Base-by-base conservation (phyloP, 1,140 invertebrate genomes). In the Diprion similis region DNA sequence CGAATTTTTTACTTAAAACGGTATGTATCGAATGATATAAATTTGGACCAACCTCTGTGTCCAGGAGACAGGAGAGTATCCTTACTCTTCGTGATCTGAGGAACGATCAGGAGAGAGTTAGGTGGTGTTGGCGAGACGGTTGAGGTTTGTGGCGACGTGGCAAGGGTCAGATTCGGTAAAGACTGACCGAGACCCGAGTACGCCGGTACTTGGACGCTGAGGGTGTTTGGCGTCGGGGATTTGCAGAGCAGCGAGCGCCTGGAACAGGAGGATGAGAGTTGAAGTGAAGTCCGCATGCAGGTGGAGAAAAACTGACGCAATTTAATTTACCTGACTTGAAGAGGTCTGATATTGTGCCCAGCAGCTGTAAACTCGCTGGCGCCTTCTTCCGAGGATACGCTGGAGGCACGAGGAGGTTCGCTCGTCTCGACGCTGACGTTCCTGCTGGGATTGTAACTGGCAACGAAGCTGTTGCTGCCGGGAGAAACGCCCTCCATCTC, bases 131-230 rank as follows among this genome's bases (percentile, higher is more conserved):
- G 82, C 9, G 89, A 86, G 24, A 88, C 82, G 46, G 85, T 85
- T 24, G 89, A 87, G 8, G 87, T 87, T 75, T 87, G 86, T 11
- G 88, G 86, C 71, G 89, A 88, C 7, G 89, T 88, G 19, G 87
- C 89, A 69, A 91, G 81, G 18, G 90, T 92, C 70, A 95, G 82
- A 80, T 95, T 94, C 46, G 94, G 93, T 78, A 95, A 84, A 73
- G 93, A 94, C 83, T 94, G 93, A 24, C 93, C 93, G 70, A 94
- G 84, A 76, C 82, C 85, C 68, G 90, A 90, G 75, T 90, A 91
- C 13, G 90, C 85, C 46, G 91, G 91, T 9, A 94, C 91, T 81
- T 94, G 92, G 51, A 96, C 93, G 15, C 93, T 92, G 66, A 95
- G 86, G 0, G 93, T 94, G 79, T 95, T 95, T 7, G 92, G 92